A percentile compares a stretch with the other conserved stretches of the same genome.
phyloP scores from a whole-genome alignment of 1,140 invertebrate genomes.

The Cyclina sinensis region DNA sequence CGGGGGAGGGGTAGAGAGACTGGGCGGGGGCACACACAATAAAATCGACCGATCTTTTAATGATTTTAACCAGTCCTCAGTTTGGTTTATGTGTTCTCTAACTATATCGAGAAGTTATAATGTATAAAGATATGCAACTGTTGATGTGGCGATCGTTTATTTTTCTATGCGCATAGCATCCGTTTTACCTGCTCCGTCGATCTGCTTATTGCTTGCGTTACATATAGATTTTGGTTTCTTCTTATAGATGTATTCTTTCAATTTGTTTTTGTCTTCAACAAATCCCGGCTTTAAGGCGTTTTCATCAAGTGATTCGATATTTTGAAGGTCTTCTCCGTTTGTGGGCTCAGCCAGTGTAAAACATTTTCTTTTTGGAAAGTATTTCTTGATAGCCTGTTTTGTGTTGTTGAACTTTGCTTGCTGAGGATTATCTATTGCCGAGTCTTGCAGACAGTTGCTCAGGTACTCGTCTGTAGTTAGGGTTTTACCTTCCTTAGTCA shows the following conservation, averaged over 20 bases:
- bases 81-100: no score
- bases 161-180: no score
- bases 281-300: not conserved
- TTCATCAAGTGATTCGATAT: not conserved
- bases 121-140: no score
- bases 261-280: not conserved
- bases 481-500: not conserved
- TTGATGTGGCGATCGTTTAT: no score
- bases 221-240: slow-evolving; percentile 1
- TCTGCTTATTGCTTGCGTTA: not conserved
- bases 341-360: not conserved
- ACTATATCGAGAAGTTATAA: no score
- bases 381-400: not conserved
- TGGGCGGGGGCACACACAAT: no score
- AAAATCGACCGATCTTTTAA: no score
- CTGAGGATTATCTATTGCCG: no score
- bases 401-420: not conserved
- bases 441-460: not conserved
- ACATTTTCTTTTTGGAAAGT: slow-evolving; percentile 21
- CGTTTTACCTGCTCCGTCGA: not conserved
- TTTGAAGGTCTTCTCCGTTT: not conserved
- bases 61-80: no score
- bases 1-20: no score
- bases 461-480: not conserved
- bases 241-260: not conserved